Percentiles rank a stretch among this genome's conserved stretches.
Evolutionary conservation across 2,888 invertebrate species (phyloP).

Genomic region (Uropetala carovei): DNA sequence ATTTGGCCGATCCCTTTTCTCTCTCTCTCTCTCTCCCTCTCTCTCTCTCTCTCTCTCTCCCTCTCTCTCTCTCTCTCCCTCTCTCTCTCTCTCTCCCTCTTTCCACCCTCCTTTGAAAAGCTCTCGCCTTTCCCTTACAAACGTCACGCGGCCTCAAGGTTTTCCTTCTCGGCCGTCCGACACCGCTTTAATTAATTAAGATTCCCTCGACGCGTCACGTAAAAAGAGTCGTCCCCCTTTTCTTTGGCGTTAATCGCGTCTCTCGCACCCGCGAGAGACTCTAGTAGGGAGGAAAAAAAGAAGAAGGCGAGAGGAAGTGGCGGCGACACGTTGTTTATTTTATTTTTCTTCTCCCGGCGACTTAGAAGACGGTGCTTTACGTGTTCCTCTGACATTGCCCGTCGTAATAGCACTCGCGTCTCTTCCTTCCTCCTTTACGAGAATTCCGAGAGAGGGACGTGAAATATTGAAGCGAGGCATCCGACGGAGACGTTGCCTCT

Average conservation of each 20-base stretch:
- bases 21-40: no score
- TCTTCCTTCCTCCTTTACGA: no score
- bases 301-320: neutral
- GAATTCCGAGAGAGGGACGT: no score
- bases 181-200: conserved; percentile 8
- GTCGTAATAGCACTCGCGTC: no score
- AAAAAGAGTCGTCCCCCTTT: neutral
- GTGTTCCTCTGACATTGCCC: no score
- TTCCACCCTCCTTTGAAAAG: no score
- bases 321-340: no score
- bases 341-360: neutral
- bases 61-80: neutral
- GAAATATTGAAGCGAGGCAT: no score
- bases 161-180: neutral
- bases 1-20: neutral
- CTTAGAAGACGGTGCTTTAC: neutral
- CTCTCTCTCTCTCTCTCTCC: neutral
- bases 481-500: no score
- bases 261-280: neutral
- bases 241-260: neutral
- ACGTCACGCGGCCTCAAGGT: neutral
- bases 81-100: neutral
- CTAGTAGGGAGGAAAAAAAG: neutral
- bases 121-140: no score
- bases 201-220: neutral